Base-by-base conservation (phyloP, 2,888 invertebrate species). In the Drosophila buzzatii region DNA sequence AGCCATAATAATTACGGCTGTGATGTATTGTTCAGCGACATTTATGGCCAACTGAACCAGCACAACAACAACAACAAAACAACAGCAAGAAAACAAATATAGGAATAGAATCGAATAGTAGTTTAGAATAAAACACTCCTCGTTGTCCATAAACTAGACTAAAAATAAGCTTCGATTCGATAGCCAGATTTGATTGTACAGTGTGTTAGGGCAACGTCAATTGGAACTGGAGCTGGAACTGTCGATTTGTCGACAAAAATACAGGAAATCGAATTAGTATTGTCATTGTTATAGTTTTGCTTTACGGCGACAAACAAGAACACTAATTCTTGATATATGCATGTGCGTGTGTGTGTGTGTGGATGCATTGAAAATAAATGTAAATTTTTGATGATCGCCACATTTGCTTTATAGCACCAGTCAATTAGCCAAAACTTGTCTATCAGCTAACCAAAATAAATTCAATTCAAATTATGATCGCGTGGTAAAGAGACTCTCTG, bases 201-300 rank as follows among this genome's bases (percentile, higher is more conserved):
- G 80, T 81, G 58, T 47, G 72, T 55, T 49, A 62, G 72, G 61
- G 42, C 70, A 76, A 1, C 39, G 39, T 87, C 79, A 87, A 82
- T 82, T 74, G 55, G 33, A 64, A 56, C 63, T 73, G 68, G 63
- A 57, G 53, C 60, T 78, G 53, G 23, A 62, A 58, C 63, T 75
- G 57, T 23, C 33, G 65, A 58, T 42, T 33, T 37, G 64, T 77
- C 60, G 27, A 35, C 14, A 35, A 23, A 82, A 61, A 85, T 70
- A 79, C 81, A 83, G 85, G 88, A 88, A 85, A 85, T 82, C 60
- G 75, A 79, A 79, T 73, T 65, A 63, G 41, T 65, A 64, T 78
- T 73, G 69, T 68, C 76, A 76, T 77, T 68, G 51, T 67, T 65
- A 59, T 41, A 41, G 55, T 73, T 68, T 65, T 64, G 49, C 41